A percentile compares a stretch with the other conserved stretches of the same genome.
phyloP scores from a whole-genome alignment of 2,113 vertebrate genomes.

The Donacobius atricapilla region DNA sequence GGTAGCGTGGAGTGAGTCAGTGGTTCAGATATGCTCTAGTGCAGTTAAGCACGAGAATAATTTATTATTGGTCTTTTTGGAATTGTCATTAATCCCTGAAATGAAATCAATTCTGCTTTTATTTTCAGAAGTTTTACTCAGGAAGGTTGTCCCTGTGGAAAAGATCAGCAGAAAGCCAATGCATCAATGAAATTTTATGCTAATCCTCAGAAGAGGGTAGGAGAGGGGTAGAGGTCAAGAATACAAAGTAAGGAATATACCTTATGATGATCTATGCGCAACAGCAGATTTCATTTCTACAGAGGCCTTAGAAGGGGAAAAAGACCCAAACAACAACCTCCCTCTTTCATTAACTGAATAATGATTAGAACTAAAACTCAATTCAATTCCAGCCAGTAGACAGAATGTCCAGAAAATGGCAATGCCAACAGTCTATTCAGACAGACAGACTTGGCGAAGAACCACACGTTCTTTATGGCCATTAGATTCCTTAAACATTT shows the following conservation, averaged over 20 bases:
- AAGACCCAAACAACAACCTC: neutral
- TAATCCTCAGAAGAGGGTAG: neutral
- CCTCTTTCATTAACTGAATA: neutral
- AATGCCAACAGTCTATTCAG: fast-evolving
- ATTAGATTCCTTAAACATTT: neutral
- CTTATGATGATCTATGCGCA: neutral
- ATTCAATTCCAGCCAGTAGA: neutral
- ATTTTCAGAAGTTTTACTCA: neutral
- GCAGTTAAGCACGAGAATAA: neutral
- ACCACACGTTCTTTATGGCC: neutral
- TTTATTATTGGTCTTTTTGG: neutral
- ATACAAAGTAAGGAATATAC: neutral
- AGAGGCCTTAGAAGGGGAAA: neutral
- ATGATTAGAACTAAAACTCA: neutral
- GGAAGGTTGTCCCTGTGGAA: neutral
- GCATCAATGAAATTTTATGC: neutral
- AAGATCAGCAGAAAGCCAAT: neutral
- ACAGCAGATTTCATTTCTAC: neutral
- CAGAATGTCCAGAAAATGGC: neutral
- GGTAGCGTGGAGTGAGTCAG: neutral
- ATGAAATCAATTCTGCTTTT: neutral
- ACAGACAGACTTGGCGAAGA: neutral
- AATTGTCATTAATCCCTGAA: neutral
- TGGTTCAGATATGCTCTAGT: neutral
- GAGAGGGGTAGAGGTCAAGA: neutral